Conservation (phyloP, 2,888 invertebrate genomes). For the Chalcosyrphus nemorum region DNA sequence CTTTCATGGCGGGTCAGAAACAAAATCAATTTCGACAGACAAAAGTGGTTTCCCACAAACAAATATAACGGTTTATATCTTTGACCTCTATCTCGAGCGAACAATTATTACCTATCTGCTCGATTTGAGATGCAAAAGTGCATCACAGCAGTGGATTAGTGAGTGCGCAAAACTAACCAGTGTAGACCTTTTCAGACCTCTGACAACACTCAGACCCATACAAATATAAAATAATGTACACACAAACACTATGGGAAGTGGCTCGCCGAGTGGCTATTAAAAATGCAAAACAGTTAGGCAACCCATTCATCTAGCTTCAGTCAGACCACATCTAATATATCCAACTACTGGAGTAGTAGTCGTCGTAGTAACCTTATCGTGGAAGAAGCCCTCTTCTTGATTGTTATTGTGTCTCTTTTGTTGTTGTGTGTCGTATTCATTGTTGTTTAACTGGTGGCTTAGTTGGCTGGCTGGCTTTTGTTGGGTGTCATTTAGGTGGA, state of each 20-base stretch:
- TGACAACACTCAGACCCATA: conserved; percentile 24
- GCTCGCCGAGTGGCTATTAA: conserved; percentile 63
- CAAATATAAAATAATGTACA: background rate
- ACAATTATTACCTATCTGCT: background rate
- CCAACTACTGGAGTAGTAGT: conserved; percentile 38
- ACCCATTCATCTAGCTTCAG: conserved; percentile 68
- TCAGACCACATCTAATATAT: conserved; percentile 64
- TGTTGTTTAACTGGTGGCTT: conserved; percentile 57
- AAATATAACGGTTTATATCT: conserved; percentile 3
- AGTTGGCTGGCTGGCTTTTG: conserved; percentile 39
- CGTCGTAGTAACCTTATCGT: conserved; percentile 53
- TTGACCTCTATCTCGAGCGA: conserved; percentile 13
- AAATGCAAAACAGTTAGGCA: conserved; percentile 71
- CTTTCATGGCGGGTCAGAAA: conserved; percentile 25
- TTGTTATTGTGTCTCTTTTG: conserved; percentile 50
- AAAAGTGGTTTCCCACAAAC: background rate
- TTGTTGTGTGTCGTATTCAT: conserved; percentile 55
- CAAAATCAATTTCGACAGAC: conserved; percentile 23
- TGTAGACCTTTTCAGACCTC: conserved; percentile 42
- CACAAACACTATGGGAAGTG: conserved; percentile 53
- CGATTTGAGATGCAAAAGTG: conserved; percentile 31
- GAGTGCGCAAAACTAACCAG: conserved; percentile 51
- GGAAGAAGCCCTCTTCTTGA: conserved; percentile 65
- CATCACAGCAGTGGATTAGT: background rate
- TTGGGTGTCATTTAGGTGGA: conserved; percentile 68